phyloP scores from a whole-genome alignment of 1,140 invertebrate genomes.

The Eriocheir sinensis region DNA sequence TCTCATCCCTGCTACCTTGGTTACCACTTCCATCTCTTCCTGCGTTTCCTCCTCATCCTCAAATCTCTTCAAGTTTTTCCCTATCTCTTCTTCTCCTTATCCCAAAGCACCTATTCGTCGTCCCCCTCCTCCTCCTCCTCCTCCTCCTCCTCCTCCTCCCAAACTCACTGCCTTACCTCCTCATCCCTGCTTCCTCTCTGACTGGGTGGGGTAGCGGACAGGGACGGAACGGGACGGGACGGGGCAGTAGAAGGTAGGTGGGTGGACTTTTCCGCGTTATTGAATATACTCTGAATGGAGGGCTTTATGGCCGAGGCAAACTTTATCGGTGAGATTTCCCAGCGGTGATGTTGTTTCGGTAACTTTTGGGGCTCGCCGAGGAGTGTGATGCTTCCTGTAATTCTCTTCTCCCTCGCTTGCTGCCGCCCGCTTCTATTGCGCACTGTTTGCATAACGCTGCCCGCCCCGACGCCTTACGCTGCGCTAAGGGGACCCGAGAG shows the following conservation, averaged over 20 bases:
- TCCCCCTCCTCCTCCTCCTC: too few species aligned
- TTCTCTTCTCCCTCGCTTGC: neutral
- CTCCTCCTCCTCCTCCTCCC: too few species aligned
- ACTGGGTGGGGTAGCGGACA: neutral
- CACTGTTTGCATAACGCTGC: slow-evolving; percentile 3
- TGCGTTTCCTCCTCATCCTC: too few species aligned
- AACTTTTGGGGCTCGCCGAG: neutral
- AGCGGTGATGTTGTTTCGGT: neutral
- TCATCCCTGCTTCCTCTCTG: neutral
- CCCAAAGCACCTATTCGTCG: too few species aligned
- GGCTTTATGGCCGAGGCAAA: neutral
- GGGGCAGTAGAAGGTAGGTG: neutral
- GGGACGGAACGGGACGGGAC: too few species aligned
- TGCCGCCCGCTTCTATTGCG: neutral
- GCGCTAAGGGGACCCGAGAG: too few species aligned
- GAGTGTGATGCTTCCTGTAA: neutral
- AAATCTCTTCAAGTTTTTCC: too few species aligned
- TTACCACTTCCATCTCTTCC: too few species aligned
- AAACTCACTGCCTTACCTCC: neutral
- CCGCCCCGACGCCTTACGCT: neutral
- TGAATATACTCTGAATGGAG: slow-evolving; percentile 5
- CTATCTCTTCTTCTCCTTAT: too few species aligned
- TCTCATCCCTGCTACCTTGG: too few species aligned
- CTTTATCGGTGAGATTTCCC: slow-evolving; percentile 15
- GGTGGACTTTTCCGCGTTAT: slow-evolving; percentile 3